A percentile compares a stretch with the other conserved stretches of the same genome.
Conservation (phyloP, 2,797 vertebrate genomes). For the Pangasius krempfi region DNA sequence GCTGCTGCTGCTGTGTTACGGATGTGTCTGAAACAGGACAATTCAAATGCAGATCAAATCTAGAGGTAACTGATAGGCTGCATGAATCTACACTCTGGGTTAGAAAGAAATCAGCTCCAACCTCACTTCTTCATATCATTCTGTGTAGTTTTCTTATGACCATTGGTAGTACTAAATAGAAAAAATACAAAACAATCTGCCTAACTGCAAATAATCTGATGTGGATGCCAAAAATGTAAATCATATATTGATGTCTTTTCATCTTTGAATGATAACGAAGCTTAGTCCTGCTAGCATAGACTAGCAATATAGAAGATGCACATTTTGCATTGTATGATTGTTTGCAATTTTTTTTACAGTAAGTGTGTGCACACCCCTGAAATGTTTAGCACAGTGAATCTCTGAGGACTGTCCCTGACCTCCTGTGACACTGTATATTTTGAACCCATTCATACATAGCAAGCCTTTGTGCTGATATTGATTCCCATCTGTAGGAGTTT, state of each 20-base stretch:
- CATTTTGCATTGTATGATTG: background rate
- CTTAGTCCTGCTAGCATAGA: background rate
- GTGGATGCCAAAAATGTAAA: background rate
- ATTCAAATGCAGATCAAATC: background rate
- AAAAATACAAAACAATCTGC: background rate
- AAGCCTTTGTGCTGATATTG: conserved; percentile 50
- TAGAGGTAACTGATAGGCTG: background rate
- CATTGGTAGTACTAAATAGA: background rate
- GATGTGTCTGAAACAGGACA: background rate
- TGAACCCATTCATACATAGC: conserved; percentile 57
- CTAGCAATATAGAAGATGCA: background rate
- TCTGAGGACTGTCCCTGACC: background rate
- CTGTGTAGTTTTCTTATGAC: background rate
- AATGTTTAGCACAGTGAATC: conserved; percentile 3
- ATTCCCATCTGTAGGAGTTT: conserved; percentile 59
- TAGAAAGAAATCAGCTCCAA: background rate
- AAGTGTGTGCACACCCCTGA: background rate
- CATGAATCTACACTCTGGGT: background rate
- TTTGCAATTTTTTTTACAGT: background rate
- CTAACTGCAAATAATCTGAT: background rate
- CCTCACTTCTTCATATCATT: background rate
- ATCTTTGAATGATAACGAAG: background rate
- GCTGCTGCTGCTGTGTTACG: background rate
- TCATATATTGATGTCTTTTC: background rate
- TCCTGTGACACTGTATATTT: conserved; percentile 37